Evolutionary conservation across 2,797 vertebrate species (phyloP).

Genomic region (Lepus townsendii): DNA sequence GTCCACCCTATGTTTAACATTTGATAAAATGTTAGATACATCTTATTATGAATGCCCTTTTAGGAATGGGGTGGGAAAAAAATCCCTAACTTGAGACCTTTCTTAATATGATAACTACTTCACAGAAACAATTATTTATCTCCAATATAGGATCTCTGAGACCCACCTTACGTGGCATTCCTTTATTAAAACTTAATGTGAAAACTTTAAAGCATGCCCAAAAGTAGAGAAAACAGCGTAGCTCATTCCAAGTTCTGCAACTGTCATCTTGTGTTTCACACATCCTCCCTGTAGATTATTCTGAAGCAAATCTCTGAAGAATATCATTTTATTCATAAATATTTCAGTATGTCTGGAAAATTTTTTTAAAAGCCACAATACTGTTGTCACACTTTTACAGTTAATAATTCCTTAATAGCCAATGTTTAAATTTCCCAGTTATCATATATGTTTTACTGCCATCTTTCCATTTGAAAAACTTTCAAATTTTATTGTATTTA

Average conservation of each 20-base stretch:
- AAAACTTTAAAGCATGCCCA: not conserved
- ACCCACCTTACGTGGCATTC: not conserved
- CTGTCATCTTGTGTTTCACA: not conserved
- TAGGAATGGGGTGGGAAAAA: not conserved
- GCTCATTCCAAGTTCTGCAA: not conserved
- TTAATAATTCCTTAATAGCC: constrained; percentile 15
- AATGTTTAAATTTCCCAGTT: not conserved
- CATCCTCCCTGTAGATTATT: not conserved
- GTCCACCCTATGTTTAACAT: constrained; percentile 32
- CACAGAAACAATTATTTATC: constrained; percentile 14
- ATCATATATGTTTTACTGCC: not conserved
- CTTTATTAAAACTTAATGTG: too few species aligned
- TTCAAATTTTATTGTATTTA: too few species aligned
- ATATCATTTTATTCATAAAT: constrained; percentile 42
- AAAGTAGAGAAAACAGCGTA: not conserved
- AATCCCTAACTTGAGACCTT: not conserved
- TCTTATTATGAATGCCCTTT: constrained; percentile 2
- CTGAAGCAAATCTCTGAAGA: constrained; percentile 52
- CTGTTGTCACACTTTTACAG: not conserved
- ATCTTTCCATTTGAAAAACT: too few species aligned
- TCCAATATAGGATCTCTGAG: not conserved
- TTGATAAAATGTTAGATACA: constrained; percentile 64
- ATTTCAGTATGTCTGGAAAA: constrained; percentile 41
- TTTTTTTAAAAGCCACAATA: not conserved
- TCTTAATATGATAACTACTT: constrained; percentile 39